A percentile compares a stretch with the other conserved stretches of the same genome.
Evolutionary conservation across 1,140 invertebrate genomes (phyloP).

Genomic region (Formica exsecta): DNA sequence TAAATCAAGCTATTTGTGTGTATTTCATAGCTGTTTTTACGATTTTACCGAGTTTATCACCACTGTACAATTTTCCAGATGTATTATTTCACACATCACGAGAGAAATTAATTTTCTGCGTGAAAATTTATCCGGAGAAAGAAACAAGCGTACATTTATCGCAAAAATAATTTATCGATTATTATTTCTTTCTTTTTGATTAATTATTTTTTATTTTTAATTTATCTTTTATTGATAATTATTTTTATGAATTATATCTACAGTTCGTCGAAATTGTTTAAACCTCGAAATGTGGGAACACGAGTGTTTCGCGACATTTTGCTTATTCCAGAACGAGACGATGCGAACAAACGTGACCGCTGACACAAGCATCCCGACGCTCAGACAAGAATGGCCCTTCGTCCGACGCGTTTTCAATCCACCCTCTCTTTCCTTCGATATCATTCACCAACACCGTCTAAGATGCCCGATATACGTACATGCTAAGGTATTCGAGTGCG

Average conservation of each 20-base stretch:
- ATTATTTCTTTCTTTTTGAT: too few species aligned
- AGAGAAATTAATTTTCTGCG: background rate
- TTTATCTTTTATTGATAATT: too few species aligned
- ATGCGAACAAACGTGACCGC: constrained; percentile 51
- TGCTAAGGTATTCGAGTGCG: constrained; percentile 12
- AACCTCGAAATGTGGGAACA: background rate
- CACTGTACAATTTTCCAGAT: background rate
- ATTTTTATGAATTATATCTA: too few species aligned
- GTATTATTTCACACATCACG: background rate
- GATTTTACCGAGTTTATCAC: background rate
- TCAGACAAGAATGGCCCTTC: constrained; percentile 65
- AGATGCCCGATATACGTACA: background rate
- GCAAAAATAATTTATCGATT: background rate
- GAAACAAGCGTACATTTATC: background rate
- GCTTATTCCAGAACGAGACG: constrained; percentile 62
- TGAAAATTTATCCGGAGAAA: background rate
- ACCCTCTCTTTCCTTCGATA: constrained; percentile 10
- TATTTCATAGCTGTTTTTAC: background rate
- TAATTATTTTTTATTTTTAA: too few species aligned
- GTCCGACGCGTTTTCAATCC: constrained; percentile 64
- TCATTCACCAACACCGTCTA: constrained; percentile 51
- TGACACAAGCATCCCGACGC: constrained; percentile 69
- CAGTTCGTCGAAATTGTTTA: background rate
- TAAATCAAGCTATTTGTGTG: background rate
- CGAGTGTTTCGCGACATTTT: constrained; percentile 22